These are phyloP conservation scores for Noturus placidus DNA, from an alignment of 2,113 vertebrate genomes.

Conservation along the genomic window DNA sequence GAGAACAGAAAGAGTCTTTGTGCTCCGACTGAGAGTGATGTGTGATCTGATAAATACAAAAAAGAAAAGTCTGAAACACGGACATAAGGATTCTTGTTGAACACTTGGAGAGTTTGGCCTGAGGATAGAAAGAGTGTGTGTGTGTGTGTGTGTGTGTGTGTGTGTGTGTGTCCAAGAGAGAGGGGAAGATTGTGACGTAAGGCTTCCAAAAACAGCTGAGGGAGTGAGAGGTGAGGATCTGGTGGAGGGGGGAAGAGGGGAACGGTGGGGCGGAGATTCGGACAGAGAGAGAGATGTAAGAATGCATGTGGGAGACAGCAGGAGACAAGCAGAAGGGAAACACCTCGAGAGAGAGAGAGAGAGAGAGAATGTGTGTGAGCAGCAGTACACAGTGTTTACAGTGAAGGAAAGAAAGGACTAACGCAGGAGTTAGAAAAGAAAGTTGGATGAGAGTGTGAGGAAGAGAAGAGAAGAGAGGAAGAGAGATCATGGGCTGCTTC, in stretches of 20 bases:
- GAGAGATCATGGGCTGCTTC: constrained; percentile 50
- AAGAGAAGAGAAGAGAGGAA: not conserved
- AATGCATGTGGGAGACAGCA: constrained; percentile 43
- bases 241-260: not conserved
- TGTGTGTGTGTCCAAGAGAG: constrained; percentile 33
- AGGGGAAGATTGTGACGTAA: constrained; percentile 49
- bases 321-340: constrained; percentile 37
- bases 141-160: constrained; percentile 26
- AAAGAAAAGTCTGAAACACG: constrained; percentile 24
- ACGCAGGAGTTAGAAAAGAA: constrained; percentile 17
- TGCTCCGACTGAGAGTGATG: constrained; percentile 26
- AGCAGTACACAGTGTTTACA: constrained; percentile 9
- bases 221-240: constrained; percentile 24
- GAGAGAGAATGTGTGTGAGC: constrained; percentile 32
- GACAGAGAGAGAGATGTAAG: constrained; percentile 25
- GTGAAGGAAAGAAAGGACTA: constrained; percentile 21
- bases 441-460: not conserved
- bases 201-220: constrained; percentile 55
- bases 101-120: not conserved
- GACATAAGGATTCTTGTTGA: constrained; percentile 36
- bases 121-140: constrained; percentile 8
- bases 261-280: not conserved
- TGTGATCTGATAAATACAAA: not conserved
- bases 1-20: constrained; percentile 48
- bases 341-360: constrained; percentile 41